A percentile compares a stretch with the other conserved stretches of the same genome.
Conservation (phyloP, 2,888 invertebrate genomes). For the Panopea generosa region DNA sequence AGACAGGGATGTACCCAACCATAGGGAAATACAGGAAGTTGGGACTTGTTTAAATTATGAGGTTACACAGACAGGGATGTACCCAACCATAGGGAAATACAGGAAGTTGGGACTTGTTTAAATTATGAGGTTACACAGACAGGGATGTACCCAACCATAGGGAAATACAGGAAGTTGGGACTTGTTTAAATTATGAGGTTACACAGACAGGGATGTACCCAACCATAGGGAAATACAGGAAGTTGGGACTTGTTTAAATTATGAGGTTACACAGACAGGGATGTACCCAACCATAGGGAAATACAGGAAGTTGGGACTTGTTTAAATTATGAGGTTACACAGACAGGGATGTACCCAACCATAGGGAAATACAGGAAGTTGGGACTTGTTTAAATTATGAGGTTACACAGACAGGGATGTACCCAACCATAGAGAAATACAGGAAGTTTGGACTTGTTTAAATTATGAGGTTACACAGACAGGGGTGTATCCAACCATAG, state of each 20-base stretch:
- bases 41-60: too few relatives aligned
- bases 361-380: conserved; percentile 91
- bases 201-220: conserved; percentile 89
- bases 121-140: too few relatives aligned
- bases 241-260: conserved; percentile 92
- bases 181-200: conserved; percentile 91
- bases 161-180: too few relatives aligned
- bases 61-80: too few relatives aligned
- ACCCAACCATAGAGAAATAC: conserved; percentile 92
- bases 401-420: conserved; percentile 88
- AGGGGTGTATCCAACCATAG: conserved; percentile 89
- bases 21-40: too few relatives aligned
- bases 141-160: too few relatives aligned
- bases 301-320: conserved; percentile 95
- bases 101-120: too few relatives aligned
- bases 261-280: conserved; percentile 87
- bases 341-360: conserved; percentile 90
- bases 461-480: conserved; percentile 86
- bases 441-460: too few relatives aligned
- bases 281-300: conserved; percentile 90
- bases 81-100: too few relatives aligned
- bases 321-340: conserved; percentile 88
- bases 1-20: too few relatives aligned
- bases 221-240: conserved; percentile 91
- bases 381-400: conserved; percentile 92